Conservation (phyloP, 2,888 invertebrate genomes). For the Heliconius charithonia region DNA sequence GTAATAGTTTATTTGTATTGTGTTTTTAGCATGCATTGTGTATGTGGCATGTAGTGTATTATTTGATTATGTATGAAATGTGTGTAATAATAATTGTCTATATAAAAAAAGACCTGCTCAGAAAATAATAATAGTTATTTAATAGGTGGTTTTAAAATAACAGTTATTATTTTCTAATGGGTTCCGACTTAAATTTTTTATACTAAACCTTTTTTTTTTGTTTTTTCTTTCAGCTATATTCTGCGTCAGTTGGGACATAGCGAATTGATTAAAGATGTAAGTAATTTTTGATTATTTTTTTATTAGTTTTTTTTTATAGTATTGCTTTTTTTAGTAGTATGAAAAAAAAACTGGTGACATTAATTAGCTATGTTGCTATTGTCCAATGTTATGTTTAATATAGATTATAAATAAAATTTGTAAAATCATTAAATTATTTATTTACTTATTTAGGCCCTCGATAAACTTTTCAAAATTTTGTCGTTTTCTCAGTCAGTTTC, state of each 20-base stretch:
- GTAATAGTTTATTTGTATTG: constrained; percentile 3
- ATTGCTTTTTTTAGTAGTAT: neutral
- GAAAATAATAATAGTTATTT: constrained; percentile 24
- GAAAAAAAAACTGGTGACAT: neutral
- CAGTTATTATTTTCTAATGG: constrained; percentile 36
- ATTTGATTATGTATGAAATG: constrained; percentile 4
- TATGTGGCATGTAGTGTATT: constrained; percentile 19
- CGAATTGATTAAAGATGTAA: constrained; percentile 88
- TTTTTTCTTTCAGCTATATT: constrained; percentile 86
- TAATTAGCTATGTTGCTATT: too few relatives aligned
- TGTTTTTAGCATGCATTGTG: constrained; percentile 24
- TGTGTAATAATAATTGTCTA: neutral
- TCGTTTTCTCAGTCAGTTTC: too few relatives aligned
- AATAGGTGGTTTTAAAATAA: neutral
- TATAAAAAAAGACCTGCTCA: constrained; percentile 6
- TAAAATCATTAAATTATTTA: neutral
- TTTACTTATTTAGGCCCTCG: too few relatives aligned
- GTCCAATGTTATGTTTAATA: too few relatives aligned
- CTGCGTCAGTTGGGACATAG: constrained; percentile 87
- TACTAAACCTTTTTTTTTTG: neutral
- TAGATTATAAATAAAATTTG: too few relatives aligned
- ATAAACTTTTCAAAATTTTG: too few relatives aligned
- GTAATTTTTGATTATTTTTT: constrained; percentile 57
- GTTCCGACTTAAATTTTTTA: constrained; percentile 52
- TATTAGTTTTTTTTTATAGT: neutral